These are phyloP conservation scores for Psittacus erithacus DNA, from an alignment of 2,113 vertebrate genomes.

Conservation along the genomic window DNA sequence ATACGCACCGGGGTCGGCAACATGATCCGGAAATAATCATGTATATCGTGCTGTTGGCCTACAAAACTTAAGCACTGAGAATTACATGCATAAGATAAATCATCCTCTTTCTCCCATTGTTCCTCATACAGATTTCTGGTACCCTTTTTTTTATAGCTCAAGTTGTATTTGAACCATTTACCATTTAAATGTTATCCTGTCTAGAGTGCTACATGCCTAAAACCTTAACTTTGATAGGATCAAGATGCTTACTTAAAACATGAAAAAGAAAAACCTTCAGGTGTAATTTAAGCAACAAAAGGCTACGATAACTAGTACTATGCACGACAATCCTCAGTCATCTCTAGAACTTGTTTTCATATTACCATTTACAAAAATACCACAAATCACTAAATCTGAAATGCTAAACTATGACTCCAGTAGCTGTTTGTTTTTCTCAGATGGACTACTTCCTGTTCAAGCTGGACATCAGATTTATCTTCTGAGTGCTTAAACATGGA, in stretches of 20 bases:
- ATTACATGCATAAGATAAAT: background rate
- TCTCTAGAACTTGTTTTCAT: slow-evolving; percentile 40
- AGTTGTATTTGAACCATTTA: slow-evolving; percentile 34
- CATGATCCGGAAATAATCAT: background rate
- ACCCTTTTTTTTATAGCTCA: slow-evolving; percentile 5
- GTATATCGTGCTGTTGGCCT: background rate
- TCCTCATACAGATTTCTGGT: slow-evolving; percentile 44
- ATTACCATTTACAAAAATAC: slow-evolving; percentile 65
- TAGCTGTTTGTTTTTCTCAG: slow-evolving; percentile 38
- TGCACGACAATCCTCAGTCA: slow-evolving; percentile 56
- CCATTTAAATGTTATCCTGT: slow-evolving; percentile 8
- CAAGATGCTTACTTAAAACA: slow-evolving; percentile 47
- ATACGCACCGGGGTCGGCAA: background rate
- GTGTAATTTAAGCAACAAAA: slow-evolving; percentile 39
- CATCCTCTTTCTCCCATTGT: background rate
- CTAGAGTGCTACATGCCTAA: slow-evolving; percentile 1
- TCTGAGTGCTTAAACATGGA: slow-evolving; percentile 33
- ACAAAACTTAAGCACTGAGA: slow-evolving; percentile 27
- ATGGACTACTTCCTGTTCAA: background rate
- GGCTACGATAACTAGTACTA: slow-evolving; percentile 59
- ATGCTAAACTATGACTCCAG: slow-evolving; percentile 58
- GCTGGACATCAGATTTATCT: background rate
- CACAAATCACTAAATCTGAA: slow-evolving; percentile 52
- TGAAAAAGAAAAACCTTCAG: slow-evolving; percentile 34
- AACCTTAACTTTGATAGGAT: slow-evolving; percentile 30